Evolutionary conservation across 2,113 vertebrate genomes (phyloP), one percentile per base, ranked within the genome.

Genomic region (Piaya cayana): DNA sequence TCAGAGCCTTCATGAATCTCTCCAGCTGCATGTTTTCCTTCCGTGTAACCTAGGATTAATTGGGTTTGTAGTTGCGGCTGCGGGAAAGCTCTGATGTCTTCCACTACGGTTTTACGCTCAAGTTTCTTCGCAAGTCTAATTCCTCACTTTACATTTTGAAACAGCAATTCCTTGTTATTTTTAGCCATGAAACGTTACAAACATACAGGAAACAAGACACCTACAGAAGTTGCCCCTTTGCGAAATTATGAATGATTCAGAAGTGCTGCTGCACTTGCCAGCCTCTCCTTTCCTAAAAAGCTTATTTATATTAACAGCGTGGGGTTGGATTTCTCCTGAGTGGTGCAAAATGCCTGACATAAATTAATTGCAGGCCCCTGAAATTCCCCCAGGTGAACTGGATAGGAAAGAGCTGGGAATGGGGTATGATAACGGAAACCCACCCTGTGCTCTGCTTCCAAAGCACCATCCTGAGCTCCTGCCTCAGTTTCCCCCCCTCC

Each of bases 181-280:
- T 94, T 95, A 96, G 87, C 50, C 67, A 62, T 90, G 59, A 95
- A 92, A 80, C 88, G 74, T 82, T 87, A 76, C 49, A 72, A 90
- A 93, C 64, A 26, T 23, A 82, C 74, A 94, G 92, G 88, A 94
- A 95, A 94, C 47, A 80, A 94, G 85, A 91, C 94, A 91, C 94
- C 90, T 80, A 93, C 72, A 42, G 89, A 91, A 92, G 90, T 22
- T 88, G 87, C 80, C 92, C 95, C 94, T 56, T 65, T 96, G 90
- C 82, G 82, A 67, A 93, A 88, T 67, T 85, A 89, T 88, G 93
- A 95, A 95, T 95, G 93, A 93, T 97, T 94, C 93, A 92, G 63
- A 91, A 94, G 59, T 56, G 71, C 78, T 64, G 87, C 47, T 3
- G 76, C 83, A 90, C 43, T 68, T 67, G 47, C 86, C 94, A 86